These are phyloP conservation scores for Colistium nudipinnis DNA, from an alignment of 2,113 vertebrate species.

Conservation along the genomic window DNA sequence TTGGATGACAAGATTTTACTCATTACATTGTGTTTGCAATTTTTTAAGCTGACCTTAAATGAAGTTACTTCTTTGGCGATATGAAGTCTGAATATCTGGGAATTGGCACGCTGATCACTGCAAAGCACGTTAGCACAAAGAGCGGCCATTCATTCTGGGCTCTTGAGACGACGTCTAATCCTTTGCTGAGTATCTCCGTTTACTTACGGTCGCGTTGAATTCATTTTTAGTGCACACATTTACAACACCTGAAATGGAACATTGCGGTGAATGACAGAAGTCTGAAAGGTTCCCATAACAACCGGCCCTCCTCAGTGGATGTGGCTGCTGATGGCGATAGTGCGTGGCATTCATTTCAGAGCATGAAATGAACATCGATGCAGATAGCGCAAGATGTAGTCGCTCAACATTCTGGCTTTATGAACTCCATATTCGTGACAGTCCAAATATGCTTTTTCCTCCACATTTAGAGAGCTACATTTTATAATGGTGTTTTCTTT, in stretches of 20 bases:
- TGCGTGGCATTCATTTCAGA: not conserved
- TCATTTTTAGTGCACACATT: not conserved
- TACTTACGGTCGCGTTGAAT: not conserved
- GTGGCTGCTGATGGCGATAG: not conserved
- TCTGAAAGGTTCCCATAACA: not conserved
- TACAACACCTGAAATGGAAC: not conserved
- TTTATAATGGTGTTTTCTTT: no score
- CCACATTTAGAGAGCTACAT: no score
- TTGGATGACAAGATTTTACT: not conserved
- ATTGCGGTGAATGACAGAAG: not conserved
- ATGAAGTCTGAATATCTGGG: constrained; percentile 7
- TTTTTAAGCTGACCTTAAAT: constrained; percentile 17
- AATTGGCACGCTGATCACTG: constrained; percentile 10
- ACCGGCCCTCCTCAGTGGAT: no score
- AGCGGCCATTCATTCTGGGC: constrained; percentile 21
- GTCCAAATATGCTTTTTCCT: no score
- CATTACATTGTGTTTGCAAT: constrained; percentile 9
- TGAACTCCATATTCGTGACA: no score
- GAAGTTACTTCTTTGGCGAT: constrained; percentile 6
- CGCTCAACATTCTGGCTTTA: no score
- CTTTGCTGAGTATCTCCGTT: not conserved
- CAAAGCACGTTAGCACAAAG: constrained; percentile 18
- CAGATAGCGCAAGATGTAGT: no score
- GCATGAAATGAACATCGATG: not conserved
- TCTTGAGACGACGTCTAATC: constrained; percentile 12